Evolutionary conservation across 2,113 vertebrate species (phyloP).

Genomic region (Procavia capensis): DNA sequence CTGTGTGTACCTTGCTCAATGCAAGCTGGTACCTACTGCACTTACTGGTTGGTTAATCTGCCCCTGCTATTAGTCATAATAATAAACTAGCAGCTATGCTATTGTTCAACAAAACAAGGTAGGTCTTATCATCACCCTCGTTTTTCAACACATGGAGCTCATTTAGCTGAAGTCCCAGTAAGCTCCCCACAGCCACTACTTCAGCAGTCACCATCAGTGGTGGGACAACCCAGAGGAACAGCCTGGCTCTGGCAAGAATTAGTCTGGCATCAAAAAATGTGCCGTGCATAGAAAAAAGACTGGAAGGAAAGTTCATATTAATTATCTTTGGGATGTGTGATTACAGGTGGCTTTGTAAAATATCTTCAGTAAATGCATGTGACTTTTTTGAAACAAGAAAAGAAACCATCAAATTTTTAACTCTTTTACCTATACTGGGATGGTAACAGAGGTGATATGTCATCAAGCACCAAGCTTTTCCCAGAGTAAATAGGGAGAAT

Average conservation of each 20-base stretch:
- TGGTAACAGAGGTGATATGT: neutral
- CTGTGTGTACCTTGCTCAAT: too few species aligned
- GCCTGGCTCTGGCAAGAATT: neutral
- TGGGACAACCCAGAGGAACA: neutral
- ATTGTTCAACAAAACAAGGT: constrained; percentile 12
- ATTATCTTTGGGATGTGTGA: neutral
- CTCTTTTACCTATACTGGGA: neutral
- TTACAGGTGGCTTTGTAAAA: neutral
- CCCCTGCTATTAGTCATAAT: neutral
- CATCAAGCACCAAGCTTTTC: constrained; percentile 46
- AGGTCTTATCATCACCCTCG: neutral
- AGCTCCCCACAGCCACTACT: neutral
- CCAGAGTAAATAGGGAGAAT: neutral
- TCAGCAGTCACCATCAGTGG: neutral
- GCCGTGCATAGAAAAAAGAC: neutral
- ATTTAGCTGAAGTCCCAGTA: neutral
- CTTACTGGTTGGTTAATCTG: too few species aligned
- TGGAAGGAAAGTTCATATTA: neutral
- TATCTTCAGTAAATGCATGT: neutral
- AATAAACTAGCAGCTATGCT: neutral
- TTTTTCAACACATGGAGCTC: neutral
- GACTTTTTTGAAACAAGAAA: neutral
- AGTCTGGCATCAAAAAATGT: neutral
- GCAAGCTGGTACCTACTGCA: too few species aligned
- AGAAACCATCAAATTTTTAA: neutral